Percentiles rank a stretch among this genome's conserved stretches.
Conservation (phyloP, 2,113 vertebrate genomes). For the Thunnus maccoyii region DNA sequence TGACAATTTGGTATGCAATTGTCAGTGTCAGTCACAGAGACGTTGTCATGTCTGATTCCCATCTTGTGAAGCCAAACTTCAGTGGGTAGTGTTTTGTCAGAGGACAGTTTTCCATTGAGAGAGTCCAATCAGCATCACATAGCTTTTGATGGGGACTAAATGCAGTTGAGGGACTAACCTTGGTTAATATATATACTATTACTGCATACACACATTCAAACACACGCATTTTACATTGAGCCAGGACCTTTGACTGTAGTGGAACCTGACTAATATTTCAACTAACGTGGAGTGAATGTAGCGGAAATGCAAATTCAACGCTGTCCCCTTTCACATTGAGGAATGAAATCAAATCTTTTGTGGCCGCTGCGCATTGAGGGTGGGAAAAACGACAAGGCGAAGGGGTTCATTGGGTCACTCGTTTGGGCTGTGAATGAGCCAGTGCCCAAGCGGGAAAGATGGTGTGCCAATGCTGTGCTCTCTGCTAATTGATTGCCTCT, state of each 20-base stretch:
- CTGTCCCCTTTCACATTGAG: slow-evolving; percentile 50
- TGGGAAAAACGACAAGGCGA: slow-evolving; percentile 64
- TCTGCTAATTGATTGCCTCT: slow-evolving; percentile 83
- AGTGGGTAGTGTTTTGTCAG: slow-evolving; percentile 25
- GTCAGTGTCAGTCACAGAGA: slow-evolving; percentile 78
- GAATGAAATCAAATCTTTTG: slow-evolving; percentile 72
- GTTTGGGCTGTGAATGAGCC: slow-evolving; percentile 61
- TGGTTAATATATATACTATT: slow-evolving; percentile 25
- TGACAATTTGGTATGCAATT: slow-evolving; percentile 83
- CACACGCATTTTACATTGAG: slow-evolving; percentile 2
- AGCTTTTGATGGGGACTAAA: slow-evolving; percentile 25
- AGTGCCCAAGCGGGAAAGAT: slow-evolving; percentile 55
- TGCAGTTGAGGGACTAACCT: slow-evolving; percentile 16
- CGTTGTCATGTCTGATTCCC: slow-evolving; percentile 61
- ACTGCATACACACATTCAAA: not conserved
- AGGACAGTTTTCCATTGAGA: slow-evolving; percentile 34
- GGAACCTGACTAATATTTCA: slow-evolving; percentile 57
- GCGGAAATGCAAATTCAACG: slow-evolving; percentile 64
- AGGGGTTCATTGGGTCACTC: slow-evolving; percentile 48
- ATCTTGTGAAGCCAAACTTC: slow-evolving; percentile 43
- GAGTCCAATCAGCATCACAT: slow-evolving; percentile 37
- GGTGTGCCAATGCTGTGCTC: slow-evolving; percentile 67
- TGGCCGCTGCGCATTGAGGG: slow-evolving; percentile 63
- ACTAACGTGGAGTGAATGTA: slow-evolving; percentile 51
- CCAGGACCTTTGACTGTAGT: slow-evolving; percentile 33